A percentile compares a stretch with the other conserved stretches of the same genome.
phyloP scores from a whole-genome alignment of 2,797 vertebrate species.

The Calcarius lapponicus region DNA sequence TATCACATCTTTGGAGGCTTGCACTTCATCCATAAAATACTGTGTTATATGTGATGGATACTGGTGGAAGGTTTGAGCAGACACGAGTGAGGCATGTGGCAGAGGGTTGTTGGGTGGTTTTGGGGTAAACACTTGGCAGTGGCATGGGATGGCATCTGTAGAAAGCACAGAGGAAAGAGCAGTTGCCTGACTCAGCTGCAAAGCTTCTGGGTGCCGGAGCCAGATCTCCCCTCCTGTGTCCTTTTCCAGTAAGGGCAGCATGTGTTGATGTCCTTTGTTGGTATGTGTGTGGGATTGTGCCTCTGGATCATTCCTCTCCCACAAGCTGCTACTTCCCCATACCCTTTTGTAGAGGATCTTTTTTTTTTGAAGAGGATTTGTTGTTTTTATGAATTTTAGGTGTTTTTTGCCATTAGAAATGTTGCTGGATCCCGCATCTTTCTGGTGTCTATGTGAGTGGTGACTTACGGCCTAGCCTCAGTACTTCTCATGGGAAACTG shows the following conservation, averaged over 20 bases:
- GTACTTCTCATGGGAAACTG: background rate
- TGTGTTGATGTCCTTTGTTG: background rate
- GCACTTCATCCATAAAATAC: background rate
- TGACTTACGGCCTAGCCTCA: background rate
- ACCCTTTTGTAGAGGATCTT: background rate
- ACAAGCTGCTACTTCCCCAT: background rate
- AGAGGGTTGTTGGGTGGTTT: background rate
- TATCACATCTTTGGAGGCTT: background rate
- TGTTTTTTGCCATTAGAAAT: background rate
- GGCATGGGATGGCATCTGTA: background rate
- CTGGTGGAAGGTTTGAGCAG: background rate
- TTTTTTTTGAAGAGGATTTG: background rate
- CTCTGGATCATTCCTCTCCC: background rate
- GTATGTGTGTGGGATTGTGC: background rate
- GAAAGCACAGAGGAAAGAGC: background rate
- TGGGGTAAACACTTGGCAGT: background rate
- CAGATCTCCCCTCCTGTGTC: background rate
- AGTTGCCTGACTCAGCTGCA: background rate
- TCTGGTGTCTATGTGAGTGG: accelerated
- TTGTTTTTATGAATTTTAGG: background rate
- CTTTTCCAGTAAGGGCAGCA: background rate
- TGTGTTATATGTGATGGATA: background rate
- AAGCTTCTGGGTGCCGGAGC: accelerated
- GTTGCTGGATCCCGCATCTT: background rate
- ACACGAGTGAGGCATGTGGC: accelerated